Evolutionary conservation across 2,113 vertebrate genomes (phyloP), one percentile per base, ranked within the genome.

Genomic region (Candoia aspera): DNA sequence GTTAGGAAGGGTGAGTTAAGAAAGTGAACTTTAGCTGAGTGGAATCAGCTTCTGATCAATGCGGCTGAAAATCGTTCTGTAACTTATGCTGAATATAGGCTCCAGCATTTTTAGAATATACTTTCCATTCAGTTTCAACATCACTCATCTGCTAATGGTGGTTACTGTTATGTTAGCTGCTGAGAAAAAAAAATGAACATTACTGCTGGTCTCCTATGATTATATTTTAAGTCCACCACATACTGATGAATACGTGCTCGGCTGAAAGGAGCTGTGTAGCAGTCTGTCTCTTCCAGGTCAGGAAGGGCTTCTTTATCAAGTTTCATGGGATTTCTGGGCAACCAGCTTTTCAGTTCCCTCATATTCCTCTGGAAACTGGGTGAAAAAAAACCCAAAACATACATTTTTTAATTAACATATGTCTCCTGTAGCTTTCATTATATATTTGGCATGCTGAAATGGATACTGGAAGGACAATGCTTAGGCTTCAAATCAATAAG

Each of bases 191-290:
- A 95, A 73, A 49, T 62, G 88, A 90, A 93, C 62, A 89, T 29
- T 29, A 55, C 64, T 17, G 64, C 21, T 33, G 88, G 33, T 90
- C 68, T 15, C 53, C 57, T 60, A 90, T 0, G 0, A 6, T 33
- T 91, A 6, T 12, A 57, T 57, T 53, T 57, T 53, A 19, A 6
- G 46, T 62, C 21, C 89, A 93, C 86, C 92, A 97, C 99, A 98
- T 97, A 99, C 99, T 99, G 99, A 97, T 99, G 99, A 93, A 99
- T 99, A 93, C 99, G 98, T 0, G 99, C 98, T 8, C 98, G 96
- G 97, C 99, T 99, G 95, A 99, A 99, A 49, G 99, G 99, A 0
- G 99, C 99, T 0, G 99, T 99, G 96, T 99, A 99, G 95, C 99
- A 99, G 97, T 99, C 99, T 0, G 98, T 98, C 68, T 99, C 98